Evolutionary conservation across 2,797 vertebrate species (phyloP).

Genomic region (Spinus olivaceus): DNA sequence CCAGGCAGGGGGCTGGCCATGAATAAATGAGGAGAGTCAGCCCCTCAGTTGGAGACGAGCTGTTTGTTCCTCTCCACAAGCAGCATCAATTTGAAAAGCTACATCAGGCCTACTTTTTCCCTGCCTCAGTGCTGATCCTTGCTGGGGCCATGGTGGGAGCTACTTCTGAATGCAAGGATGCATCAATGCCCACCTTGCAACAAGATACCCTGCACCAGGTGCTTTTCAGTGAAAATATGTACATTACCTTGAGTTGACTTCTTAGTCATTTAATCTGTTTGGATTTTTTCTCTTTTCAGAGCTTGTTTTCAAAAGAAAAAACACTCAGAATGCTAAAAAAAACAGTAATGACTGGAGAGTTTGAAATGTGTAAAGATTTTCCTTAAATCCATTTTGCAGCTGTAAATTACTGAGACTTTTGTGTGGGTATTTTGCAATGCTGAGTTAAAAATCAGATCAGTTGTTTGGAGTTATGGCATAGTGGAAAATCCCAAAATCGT

Average conservation of each 20-base stretch:
- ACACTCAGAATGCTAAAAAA: neutral
- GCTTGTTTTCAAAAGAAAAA: neutral
- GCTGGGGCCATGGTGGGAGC: slow-evolving; percentile 13
- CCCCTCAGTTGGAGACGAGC: slow-evolving; percentile 58
- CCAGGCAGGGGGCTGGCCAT: slow-evolving; percentile 65
- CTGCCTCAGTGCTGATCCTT: neutral
- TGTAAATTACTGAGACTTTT: neutral
- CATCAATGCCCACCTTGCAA: neutral
- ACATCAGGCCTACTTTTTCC: slow-evolving; percentile 38
- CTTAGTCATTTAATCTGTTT: slow-evolving; percentile 2
- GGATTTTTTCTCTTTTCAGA: neutral
- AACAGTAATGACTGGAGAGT: neutral
- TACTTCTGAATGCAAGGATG: slow-evolving; percentile 46
- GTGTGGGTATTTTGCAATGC: neutral
- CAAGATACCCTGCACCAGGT: slow-evolving; percentile 15
- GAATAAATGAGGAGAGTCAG: slow-evolving; percentile 68
- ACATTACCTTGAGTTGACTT: slow-evolving; percentile 4
- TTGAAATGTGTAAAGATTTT: neutral
- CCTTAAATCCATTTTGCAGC: neutral
- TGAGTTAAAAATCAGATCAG: neutral
- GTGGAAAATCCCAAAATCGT: neutral
- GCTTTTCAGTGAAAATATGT: slow-evolving; percentile 26
- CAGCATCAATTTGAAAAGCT: slow-evolving; percentile 62
- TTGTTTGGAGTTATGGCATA: neutral
- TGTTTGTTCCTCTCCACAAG: slow-evolving; percentile 66